Evolutionary conservation across 2,888 invertebrate genomes (phyloP), one percentile per base, ranked within the genome.

Genomic region (Amiota communis): DNA sequence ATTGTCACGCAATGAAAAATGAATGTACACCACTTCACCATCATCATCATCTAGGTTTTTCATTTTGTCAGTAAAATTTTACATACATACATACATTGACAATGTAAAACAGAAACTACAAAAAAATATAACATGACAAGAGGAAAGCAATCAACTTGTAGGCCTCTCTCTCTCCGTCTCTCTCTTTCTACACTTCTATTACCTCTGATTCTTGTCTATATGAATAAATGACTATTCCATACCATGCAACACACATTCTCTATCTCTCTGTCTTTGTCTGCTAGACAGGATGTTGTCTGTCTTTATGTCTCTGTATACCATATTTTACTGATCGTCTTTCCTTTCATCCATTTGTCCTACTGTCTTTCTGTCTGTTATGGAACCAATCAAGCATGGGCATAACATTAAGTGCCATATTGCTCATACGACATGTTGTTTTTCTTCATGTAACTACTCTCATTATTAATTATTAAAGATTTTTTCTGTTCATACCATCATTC

Each of bases 1-100:
- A 80, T 80, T 83, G 83, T 85, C 83, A 83, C 84, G 85, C 85
- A 82, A 82, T 85, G 85, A 83, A 83, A 85, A 83, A 83, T 83
- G 85, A 80, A 85, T 81, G 81, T 78, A 76, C 81, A 77, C 75
- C 67, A 78, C 75, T 68, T 72, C 61, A 51, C 65, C 47, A 74
- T 61, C 72, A 72, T 59, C 69, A 64, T 61, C 69, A 72, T 36
- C 36, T 36, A 4, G 0, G 36, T 36, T 36, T 36, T 36, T 36
- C 36, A 36, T 36, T 36, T 36, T 36, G 2, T 6, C 36, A 36
- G 36, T 36, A 36, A 2, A 36, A 36, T 36, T 36, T 36, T 36
- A 36, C 36, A 36, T 36, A 36, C 23, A 23, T n/a, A n/a, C n/a
- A 23, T 3, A 23, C 36, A 36, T 36, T 36, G 36, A 36, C 36